Percentiles rank a stretch among this genome's conserved stretches.
phyloP scores from a whole-genome alignment of 1,140 invertebrate genomes.

The Gryon sp. region DNA sequence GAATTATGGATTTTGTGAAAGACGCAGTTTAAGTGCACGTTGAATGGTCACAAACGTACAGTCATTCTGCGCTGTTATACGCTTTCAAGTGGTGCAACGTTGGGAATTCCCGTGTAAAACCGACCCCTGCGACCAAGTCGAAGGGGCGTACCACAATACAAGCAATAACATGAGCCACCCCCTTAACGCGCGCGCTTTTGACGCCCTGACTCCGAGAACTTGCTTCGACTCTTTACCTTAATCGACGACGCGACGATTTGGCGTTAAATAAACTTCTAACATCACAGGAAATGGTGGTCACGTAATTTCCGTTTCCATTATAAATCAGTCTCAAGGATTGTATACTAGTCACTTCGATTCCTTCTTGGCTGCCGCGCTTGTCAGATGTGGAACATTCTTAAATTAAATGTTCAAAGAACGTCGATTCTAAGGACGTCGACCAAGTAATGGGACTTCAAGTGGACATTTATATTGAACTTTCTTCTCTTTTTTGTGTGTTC shows the following conservation, averaged over 20 bases:
- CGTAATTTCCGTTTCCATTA: slow-evolving; percentile 64
- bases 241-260: slow-evolving; percentile 75
- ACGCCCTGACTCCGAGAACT: slow-evolving; percentile 39
- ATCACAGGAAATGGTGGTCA: slow-evolving; percentile 62
- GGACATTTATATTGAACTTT: slow-evolving; percentile 50
- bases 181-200: slow-evolving; percentile 52
- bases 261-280: slow-evolving; percentile 76
- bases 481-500: no score
- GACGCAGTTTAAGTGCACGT: neutral
- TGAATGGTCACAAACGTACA: slow-evolving; percentile 27
- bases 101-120: slow-evolving; percentile 69
- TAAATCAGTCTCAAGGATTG: slow-evolving; percentile 47
- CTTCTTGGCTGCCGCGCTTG: slow-evolving; percentile 57
- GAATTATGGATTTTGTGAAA: no score
- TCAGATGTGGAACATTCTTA: slow-evolving; percentile 61
- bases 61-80: slow-evolving; percentile 36
- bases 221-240: slow-evolving; percentile 69
- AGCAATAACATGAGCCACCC: slow-evolving; percentile 75
- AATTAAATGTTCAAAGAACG: slow-evolving; percentile 62
- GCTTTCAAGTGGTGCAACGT: slow-evolving; percentile 31
- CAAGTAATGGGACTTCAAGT: slow-evolving; percentile 61
- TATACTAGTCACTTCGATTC: slow-evolving; percentile 65
- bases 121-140: slow-evolving; percentile 66
- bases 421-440: slow-evolving; percentile 8
- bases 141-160: slow-evolving; percentile 75